Evolutionary conservation across 2,797 vertebrate genomes (phyloP).

Genomic region (Sternarchorhynchus goeldii): DNA sequence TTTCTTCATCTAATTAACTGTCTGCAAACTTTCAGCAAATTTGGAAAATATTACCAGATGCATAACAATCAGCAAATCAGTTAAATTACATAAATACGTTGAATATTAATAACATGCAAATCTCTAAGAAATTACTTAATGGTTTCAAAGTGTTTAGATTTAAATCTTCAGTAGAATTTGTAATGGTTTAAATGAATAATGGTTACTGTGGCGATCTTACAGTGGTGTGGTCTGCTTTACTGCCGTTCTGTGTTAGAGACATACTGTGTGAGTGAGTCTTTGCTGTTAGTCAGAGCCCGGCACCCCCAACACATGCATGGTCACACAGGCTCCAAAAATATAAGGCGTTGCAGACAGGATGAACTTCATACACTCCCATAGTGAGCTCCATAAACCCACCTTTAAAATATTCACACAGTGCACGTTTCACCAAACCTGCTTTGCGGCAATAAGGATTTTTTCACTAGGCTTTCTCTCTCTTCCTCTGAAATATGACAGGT

Average conservation of each 20-base stretch:
- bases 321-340: constrained; percentile 31
- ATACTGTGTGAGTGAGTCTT: constrained; percentile 9
- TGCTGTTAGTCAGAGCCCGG: constrained; percentile 25
- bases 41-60: background rate
- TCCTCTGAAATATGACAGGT: background rate
- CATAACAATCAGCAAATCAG: background rate
- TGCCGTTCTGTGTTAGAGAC: too few species aligned
- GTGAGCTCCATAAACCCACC: constrained; percentile 14
- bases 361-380: constrained; percentile 37
- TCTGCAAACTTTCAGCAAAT: too few species aligned
- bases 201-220: background rate
- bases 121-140: background rate
- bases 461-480: background rate
- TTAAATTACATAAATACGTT: background rate
- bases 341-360: constrained; percentile 32
- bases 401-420: constrained; percentile 26
- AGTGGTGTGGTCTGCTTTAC: too few species aligned
- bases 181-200: background rate
- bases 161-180: background rate
- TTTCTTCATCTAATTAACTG: too few species aligned
- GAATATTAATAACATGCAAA: constrained; percentile 8
- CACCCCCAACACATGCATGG: background rate
- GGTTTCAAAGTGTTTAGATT: background rate
- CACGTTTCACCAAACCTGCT: background rate
- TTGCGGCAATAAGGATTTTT: background rate